phyloP scores from a whole-genome alignment of 2,113 vertebrate genomes.

The Cacatua alba region DNA sequence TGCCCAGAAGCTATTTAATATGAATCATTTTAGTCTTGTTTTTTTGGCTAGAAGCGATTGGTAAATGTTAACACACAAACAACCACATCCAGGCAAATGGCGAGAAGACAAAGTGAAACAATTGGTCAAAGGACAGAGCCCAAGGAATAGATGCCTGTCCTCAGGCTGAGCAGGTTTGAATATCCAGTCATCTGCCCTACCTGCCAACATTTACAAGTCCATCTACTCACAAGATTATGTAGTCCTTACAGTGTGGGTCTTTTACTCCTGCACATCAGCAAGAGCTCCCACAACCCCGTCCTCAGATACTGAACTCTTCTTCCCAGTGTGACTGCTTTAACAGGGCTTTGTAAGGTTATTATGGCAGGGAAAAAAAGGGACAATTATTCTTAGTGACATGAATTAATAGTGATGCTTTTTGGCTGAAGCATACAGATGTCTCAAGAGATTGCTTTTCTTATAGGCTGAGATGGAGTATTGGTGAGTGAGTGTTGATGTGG shows the following conservation, averaged over 20 bases:
- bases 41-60: background rate
- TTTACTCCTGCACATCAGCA: background rate
- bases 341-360: background rate
- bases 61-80: background rate
- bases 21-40: background rate
- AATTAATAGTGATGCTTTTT: background rate
- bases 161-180: background rate
- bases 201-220: background rate
- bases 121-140: background rate
- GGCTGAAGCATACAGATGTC: background rate
- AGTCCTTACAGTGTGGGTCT: background rate
- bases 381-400: background rate
- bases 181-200: background rate
- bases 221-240: background rate
- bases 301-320: background rate
- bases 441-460: background rate
- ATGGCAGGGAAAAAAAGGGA: background rate
- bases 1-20: constrained; percentile 21
- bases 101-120: background rate
- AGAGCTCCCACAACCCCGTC: background rate
- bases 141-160: background rate
- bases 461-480: background rate
- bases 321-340: background rate
- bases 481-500: background rate
- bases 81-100: background rate